Conservation (phyloP, 2,113 vertebrate species). For the Limanda limanda region DNA sequence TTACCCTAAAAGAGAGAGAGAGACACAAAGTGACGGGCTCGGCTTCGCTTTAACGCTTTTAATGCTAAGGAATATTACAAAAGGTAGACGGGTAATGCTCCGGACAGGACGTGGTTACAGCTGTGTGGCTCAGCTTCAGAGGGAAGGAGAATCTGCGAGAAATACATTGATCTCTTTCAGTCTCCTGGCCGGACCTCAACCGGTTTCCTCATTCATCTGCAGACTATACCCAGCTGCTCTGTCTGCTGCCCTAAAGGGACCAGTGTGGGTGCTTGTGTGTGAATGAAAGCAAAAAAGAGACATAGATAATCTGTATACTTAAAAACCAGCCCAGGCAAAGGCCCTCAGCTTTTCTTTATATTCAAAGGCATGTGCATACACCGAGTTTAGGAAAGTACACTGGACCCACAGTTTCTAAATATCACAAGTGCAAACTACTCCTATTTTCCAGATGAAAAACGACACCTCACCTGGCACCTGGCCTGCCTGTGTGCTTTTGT, state of each 20-base stretch:
- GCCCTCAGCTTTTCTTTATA: conserved; percentile 10
- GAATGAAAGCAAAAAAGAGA: conserved; percentile 9
- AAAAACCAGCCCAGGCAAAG: conserved; percentile 19
- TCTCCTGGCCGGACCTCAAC: conserved; percentile 25
- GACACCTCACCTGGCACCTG: conserved; percentile 59
- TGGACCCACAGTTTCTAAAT: neutral
- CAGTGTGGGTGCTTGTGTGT: conserved; percentile 7
- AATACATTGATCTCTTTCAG: conserved; percentile 52
- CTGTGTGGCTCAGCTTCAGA: conserved; percentile 39
- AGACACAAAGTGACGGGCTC: neutral
- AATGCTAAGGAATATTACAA: neutral
- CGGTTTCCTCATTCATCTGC: conserved; percentile 46
- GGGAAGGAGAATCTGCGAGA: conserved; percentile 18
- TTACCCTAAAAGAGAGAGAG: neutral
- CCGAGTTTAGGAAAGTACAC: neutral
- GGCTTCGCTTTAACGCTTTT: neutral
- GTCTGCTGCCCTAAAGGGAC: conserved; percentile 40
- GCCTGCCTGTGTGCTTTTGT: conserved; percentile 71
- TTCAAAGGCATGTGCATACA: neutral
- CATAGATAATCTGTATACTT: neutral
- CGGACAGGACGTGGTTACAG: conserved; percentile 24
- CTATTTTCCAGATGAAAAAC: conserved; percentile 46
- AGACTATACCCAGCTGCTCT: conserved; percentile 52
- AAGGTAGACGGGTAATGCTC: neutral
- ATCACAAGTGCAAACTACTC: conserved; percentile 17